Base-by-base conservation (phyloP, 2,797 vertebrate species). In the Danio kyathit region DNA sequence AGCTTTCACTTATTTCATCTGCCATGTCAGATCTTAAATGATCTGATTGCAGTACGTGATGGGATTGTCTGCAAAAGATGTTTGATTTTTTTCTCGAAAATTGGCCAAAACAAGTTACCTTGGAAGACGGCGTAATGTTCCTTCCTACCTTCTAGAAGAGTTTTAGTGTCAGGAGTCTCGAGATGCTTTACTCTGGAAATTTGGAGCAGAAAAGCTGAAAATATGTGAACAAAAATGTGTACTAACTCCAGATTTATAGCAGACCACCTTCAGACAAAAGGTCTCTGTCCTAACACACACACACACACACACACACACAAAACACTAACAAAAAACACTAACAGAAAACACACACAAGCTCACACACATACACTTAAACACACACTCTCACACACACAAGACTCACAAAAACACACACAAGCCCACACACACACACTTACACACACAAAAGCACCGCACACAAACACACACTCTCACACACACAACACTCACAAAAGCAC, bases 251-350 rank as follows among this genome's bases (percentile, higher is more conserved):
- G 19, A 80, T 56, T 44, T 60, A 21, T 69, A 21, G 11, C 56
- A 49, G 56, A 83, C 63, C 64, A 48, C 56, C 61, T 48, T 52
- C 46, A 56, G 74, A 79, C 74, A 82, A 46, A n/a, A 67, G 61
- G 76, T 76, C 38, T 16, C 71, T 73, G 14, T 54, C 51, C 64
- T 69, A 49, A 40, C 60, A 48, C 17, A 63, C 29, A n/a, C n/a
- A n/a, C n/a, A n/a, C n/a, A n/a, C n/a, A n/a, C n/a, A n/a, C n/a
- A n/a, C n/a, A n/a, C n/a, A n/a, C n/a, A n/a, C n/a, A n/a, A n/a
- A n/a, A n/a, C n/a, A n/a, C n/a, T n/a, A n/a, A n/a, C n/a, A n/a
- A n/a, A n/a, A n/a, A n/a, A n/a, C n/a, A n/a, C n/a, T n/a, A n/a
- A n/a, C n/a, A n/a, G n/a, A n/a, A n/a, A n/a, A n/a, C n/a, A n/a